Evolutionary conservation across 2,113 vertebrate genomes (phyloP), one percentile per base, ranked within the genome.

Genomic region (Acanthochromis polyacanthus): DNA sequence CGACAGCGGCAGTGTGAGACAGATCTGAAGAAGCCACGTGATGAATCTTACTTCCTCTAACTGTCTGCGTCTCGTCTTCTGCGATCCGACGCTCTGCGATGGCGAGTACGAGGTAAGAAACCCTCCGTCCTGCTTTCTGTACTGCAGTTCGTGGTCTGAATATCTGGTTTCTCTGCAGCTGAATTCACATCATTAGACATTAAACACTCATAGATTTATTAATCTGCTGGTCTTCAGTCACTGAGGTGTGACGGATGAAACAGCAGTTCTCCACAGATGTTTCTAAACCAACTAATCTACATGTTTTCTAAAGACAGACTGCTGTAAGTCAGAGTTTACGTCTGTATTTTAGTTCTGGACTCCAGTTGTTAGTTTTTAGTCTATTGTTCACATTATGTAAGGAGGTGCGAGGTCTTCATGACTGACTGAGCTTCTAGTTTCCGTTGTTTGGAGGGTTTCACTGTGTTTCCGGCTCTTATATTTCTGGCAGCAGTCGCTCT

Each of bases 31-130:
- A 62, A 86, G 74, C 55, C 89, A 89, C 81, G 86, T 91, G 89
- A 91, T 66, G 40, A 63, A 14, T 65, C 58, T 22, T 36, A 92
- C 92, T 93, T 93, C 92, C 90, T 91, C 70, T 83, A 77, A 80
- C 77, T 20, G 79, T 78, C 71, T 32, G 60, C 43, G n/a, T 36
- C 46, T 62, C 20, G 53, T 63, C 52, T 32, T 73, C 55, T 57
- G 20, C 32, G 52, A 80, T 77, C 80, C n/a, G 67, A 57, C 70
- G 59, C 36, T 28, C 36, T 45, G 63, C 71, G 75, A 90, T 91
- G 89, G 90, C 89, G 64, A 50, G 83, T 30, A 57, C 78, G 3
- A 87, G 90, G 92, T 93, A 89, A 82, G 89, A 38, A 22, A 1
- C 14, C 40, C 40, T 43, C 14, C 10, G 40, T 43, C 10, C 40